A percentile compares a stretch with the other conserved stretches of the same genome.
These are phyloP conservation scores for Sphaerophoria rueppellii DNA, from an alignment of 2,888 invertebrate genomes.

Conservation along the genomic window DNA sequence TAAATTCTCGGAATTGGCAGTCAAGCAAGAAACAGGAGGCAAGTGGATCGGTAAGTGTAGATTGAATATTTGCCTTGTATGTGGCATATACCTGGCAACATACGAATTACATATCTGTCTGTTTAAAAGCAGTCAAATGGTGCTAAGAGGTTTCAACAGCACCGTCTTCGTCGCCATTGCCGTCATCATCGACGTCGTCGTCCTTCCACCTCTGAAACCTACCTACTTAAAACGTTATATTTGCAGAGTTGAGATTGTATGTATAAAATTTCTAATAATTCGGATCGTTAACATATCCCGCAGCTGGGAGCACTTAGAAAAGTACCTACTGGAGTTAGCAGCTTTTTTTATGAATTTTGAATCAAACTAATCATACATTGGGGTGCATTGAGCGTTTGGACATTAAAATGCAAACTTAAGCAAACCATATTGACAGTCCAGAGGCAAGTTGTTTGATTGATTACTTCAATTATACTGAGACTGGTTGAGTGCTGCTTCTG, in stretches of 20 bases:
- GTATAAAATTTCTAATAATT: conserved; percentile 50
- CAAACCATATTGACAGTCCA: conserved; percentile 20
- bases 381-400: no score
- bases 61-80: conserved; percentile 47
- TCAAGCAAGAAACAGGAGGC: not conserved
- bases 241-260: not conserved
- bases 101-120: not conserved
- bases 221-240: conserved; percentile 12
- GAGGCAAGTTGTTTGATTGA: conserved; percentile 61
- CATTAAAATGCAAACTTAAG: not conserved
- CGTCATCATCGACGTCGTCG: not conserved
- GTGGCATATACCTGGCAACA: conserved; percentile 36
- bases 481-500: conserved; percentile 45
- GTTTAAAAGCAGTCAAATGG: conserved; percentile 54
- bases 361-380: conserved; percentile 3
- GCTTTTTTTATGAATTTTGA: conserved; percentile 23
- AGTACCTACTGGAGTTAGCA: conserved; percentile 38
- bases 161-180: conserved; percentile 15
- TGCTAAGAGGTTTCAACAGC: conserved; percentile 67
- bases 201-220: conserved; percentile 44
- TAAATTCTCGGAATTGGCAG: conserved; percentile 35
- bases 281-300: conserved; percentile 53
- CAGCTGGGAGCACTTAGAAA: conserved; percentile 32
- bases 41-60: conserved; percentile 21
- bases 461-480: conserved; percentile 58